Base-by-base conservation (phyloP, 1,140 invertebrate species). In the Muscidifurax raptorellus region DNA sequence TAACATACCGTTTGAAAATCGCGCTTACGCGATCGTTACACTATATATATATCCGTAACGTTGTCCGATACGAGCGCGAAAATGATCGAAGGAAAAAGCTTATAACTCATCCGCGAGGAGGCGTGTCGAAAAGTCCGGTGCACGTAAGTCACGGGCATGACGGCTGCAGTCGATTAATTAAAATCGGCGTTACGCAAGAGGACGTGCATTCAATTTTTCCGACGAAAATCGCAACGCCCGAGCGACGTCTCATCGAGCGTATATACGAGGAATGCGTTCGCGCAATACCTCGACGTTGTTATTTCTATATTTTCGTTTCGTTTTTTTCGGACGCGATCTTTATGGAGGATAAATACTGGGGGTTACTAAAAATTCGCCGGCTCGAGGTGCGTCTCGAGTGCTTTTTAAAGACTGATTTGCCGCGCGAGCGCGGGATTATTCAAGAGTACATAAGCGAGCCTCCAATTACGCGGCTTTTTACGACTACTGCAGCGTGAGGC, bases 61-160 rank as follows among this genome's bases (percentile, higher is more conserved):
- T 10, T 10, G 36, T 9, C 10, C 9, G 36, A 40, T 40, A 40
- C 36, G 7, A 9, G 10, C 36, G 36, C 36, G 36, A 40, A 40
- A 40, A 40, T 40, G 7, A 40, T 40, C 36, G 18, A 59, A 59
- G 18, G 15, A 59, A 59, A n/a, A 59, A 59, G 52, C 22, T 59
- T 71, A n/a, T n/a, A 36, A 77, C 80, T 79, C 79, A 87, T 86
- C 78, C 85, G 81, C 52, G 52, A 22, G 77, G 85, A 85, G 78
- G 69, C 32, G 74, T 74, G 67, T 82, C 66, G 36, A 86, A 87
- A 87, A 71, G 22, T n/a, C n/a, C 25, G 4, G 18, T 9, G 9
- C 12, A 25, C 25, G 10, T 28, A 69, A 69, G 66, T 13, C 66
- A 27, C 66, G 66, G 66, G 27, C 66, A 69, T 69, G 25, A 30